Percentiles rank a stretch among this genome's conserved stretches.
Conservation (phyloP, 1,140 invertebrate species). For the Ips nitidus region DNA sequence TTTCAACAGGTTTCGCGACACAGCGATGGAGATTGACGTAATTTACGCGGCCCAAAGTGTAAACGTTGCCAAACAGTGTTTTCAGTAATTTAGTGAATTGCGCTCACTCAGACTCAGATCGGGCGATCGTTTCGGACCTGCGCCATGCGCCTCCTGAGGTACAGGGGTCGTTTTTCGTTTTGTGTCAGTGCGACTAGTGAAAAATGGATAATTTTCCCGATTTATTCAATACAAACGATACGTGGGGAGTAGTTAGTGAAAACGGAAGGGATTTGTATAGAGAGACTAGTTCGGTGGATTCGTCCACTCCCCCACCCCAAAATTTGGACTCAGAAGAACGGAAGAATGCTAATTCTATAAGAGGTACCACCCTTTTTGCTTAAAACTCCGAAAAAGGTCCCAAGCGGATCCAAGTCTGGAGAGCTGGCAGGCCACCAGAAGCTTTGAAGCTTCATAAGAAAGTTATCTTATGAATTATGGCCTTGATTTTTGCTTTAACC, state of each 20-base stretch:
- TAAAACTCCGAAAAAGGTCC: not conserved
- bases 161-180: constrained; percentile 43
- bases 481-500: too few relatives aligned
- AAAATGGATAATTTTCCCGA: constrained; percentile 52
- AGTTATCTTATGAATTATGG: too few relatives aligned
- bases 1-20: constrained; percentile 11
- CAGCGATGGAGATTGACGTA: constrained; percentile 31
- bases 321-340: constrained; percentile 56
- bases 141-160: constrained; percentile 45
- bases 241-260: constrained; percentile 40
- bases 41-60: constrained; percentile 1
- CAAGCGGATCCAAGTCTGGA: too few relatives aligned
- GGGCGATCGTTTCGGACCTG: constrained; percentile 27
- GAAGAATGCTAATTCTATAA: constrained; percentile 63
- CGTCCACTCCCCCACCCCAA: constrained; percentile 44
- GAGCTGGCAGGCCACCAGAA: too few relatives aligned
- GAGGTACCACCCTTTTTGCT: constrained; percentile 50
- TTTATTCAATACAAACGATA: constrained; percentile 46
- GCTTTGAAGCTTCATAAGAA: too few relatives aligned
- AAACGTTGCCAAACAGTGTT: not conserved
- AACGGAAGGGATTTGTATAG: constrained; percentile 37
- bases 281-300: constrained; percentile 45
- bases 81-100: not conserved
- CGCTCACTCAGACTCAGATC: constrained; percentile 10
- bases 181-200: constrained; percentile 31